phyloP scores from a whole-genome alignment of 2,113 vertebrate genomes.

The Nibea albiflora region DNA sequence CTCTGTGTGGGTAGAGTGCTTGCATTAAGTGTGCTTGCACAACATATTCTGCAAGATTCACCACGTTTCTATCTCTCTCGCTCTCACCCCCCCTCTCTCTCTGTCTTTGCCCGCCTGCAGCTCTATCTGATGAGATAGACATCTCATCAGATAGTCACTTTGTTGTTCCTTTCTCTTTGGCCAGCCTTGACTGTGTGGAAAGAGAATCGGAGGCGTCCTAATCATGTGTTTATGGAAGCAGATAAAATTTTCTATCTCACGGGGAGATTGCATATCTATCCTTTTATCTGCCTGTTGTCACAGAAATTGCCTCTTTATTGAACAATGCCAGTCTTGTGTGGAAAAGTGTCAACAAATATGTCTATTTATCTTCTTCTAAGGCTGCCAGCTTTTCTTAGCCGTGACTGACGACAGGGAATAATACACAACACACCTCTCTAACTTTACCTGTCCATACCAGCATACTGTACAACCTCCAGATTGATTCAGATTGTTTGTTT shows the following conservation, averaged over 20 bases:
- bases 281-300: conserved; percentile 64
- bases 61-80: conserved; percentile 23
- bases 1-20: conserved; percentile 48
- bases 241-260: conserved; percentile 81
- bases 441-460: conserved; percentile 43
- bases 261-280: conserved; percentile 66
- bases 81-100: neutral
- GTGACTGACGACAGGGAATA: conserved; percentile 56
- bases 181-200: conserved; percentile 73
- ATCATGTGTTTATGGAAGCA: conserved; percentile 82
- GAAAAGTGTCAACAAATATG: conserved; percentile 58
- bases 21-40: conserved; percentile 56
- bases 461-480: conserved; percentile 6
- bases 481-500: conserved; percentile 57
- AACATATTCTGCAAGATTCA: conserved; percentile 48
- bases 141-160: conserved; percentile 83
- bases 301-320: conserved; percentile 48
- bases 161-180: conserved; percentile 79
- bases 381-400: conserved; percentile 47
- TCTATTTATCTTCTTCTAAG: conserved; percentile 61
- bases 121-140: conserved; percentile 75
- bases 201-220: conserved; percentile 74
- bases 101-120: conserved; percentile 67
- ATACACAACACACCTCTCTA: conserved; percentile 44
- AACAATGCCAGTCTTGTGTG: conserved; percentile 52